Base-by-base conservation (phyloP, 2,113 vertebrate species). In the Diglossa brunneiventris region DNA sequence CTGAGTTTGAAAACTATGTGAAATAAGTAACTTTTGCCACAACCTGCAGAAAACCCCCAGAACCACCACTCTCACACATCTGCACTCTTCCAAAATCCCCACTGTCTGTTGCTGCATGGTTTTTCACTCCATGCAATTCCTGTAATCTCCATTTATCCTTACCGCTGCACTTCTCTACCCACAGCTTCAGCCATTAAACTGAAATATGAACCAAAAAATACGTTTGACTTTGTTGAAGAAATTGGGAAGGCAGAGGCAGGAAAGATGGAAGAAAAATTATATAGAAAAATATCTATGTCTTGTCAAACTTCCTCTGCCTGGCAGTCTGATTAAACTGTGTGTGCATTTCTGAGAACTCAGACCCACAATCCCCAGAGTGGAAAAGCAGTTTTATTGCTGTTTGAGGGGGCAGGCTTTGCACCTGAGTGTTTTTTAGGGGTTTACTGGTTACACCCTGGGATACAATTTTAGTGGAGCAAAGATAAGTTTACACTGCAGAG, bases 281-380 rank as follows among this genome's bases (percentile, higher is more conserved):
- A 6, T n/a, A 3, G 20, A 41, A 47, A 8, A 47, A 3, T 2
- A 17, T 12, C 10, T 21, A 0, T 13, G 6, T 21, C 42, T 58
- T 82, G 63, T 56, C 7, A 27, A 59, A 33, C 18, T 24, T 35
- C 8, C 19, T 27, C 37, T 44, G 21, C 37, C 42, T 74, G 31
- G 9, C 30, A 76, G 35, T 16, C 15, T 67, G 21, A 11, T 2
- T 33, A 46, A 77, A 61, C 16, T 31, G 16, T 26, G 58, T 24
- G 21, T 52, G 55, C 58, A 31, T 27, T 52, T 68, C n/a, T 39
- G 10, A 46, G 55, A 49, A 7, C 55, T 56, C 15, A 62, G 35
- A 64, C 10, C 0, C 26, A 30, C 22, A 27, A 11, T 16, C 2
- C 27, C 27, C 33, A 82, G 44, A 9, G 0, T 70, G n/a, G 46